Base-by-base conservation (phyloP, 2,797 vertebrate genomes). In the Tokudaia tokunoshimensis region DNA sequence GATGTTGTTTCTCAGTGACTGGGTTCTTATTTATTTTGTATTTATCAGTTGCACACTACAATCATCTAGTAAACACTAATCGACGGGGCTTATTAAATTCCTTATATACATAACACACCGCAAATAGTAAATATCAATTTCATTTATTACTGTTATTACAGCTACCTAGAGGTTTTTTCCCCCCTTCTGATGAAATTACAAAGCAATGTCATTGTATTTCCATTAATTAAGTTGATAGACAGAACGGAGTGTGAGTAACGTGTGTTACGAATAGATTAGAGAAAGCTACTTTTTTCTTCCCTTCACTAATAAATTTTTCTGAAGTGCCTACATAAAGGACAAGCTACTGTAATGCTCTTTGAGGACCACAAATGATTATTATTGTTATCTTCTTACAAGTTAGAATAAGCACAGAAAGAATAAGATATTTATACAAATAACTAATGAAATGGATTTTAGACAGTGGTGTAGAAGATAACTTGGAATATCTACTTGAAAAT, bases 181-280 rank as follows among this genome's bases (percentile, higher is more conserved):
- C 20, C 34, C 12, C 52, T 72, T 31, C 70, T 50, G 34, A 37
- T 78, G 47, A 52, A 6, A 63, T 96, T 95, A 37, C 4, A 91
- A 82, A 50, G 41, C 37, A 92, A 78, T 92, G 50, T 84, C 85
- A 76, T 29, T 67, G 6, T 52, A 34, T 96, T 97, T 83, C 9
- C 59, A 87, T 78, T 41, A 72, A 52, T 57, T 80, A 75, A 76
- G 70, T 6, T 87, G 24, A 34, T 75, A 94, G 55, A 59, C 85
- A 91, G 63, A 26, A 86, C 26, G 31, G 7, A 65, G 55, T 55
- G 2, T 31, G 79, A 95, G 57, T 65, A 80, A 86, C 11, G 83
- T 85, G 59, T 37, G 65, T 81, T 87, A 37, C 3, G 34, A 26
- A 57, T 55, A 74, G 52, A 29, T 57, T 74, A 72, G 14, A 74